Evolutionary conservation across 2,888 invertebrate species (phyloP).

Genomic region (Lordiphosa fenestrarum): DNA sequence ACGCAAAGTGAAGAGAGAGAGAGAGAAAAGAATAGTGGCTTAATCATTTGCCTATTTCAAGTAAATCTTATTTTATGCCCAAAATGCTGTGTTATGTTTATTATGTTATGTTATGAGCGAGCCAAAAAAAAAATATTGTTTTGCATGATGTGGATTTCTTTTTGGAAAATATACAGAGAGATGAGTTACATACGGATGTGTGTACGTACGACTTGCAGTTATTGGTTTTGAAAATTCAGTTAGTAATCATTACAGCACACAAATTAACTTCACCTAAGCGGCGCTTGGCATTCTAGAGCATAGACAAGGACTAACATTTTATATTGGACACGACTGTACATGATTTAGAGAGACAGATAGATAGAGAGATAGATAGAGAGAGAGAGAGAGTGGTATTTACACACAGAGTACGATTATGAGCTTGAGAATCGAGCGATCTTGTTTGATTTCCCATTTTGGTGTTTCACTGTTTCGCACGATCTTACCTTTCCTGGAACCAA

Average conservation of each 20-base stretch:
- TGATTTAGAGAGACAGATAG: slow-evolving; percentile 20
- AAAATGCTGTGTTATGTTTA: slow-evolving; percentile 22
- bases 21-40: slow-evolving; percentile 20
- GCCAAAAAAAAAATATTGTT: slow-evolving; percentile 24
- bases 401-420: slow-evolving; percentile 3
- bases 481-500: slow-evolving; percentile 83
- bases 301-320: slow-evolving; percentile 4
- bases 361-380: slow-evolving; percentile 38
- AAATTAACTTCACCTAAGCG: too few species aligned
- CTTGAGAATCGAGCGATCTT: slow-evolving; percentile 20
- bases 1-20: slow-evolving; percentile 24
- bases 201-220: slow-evolving; percentile 13
- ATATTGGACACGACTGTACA: slow-evolving; percentile 2
- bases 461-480: slow-evolving; percentile 59
- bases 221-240: slow-evolving; percentile 7
- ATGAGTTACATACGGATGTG: slow-evolving; percentile 53
- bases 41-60: slow-evolving; percentile 14
- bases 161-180: slow-evolving; percentile 69
- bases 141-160: slow-evolving; percentile 16
- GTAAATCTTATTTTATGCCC: slow-evolving; percentile 10
- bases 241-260: slow-evolving; percentile 47
- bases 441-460: slow-evolving; percentile 8
- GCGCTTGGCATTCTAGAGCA: slow-evolving; percentile 2
- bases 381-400: slow-evolving; percentile 36
- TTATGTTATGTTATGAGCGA: slow-evolving; percentile 54